Base-by-base conservation (phyloP, 2,113 vertebrate genomes). In the Leptobrachium ailaonicum region DNA sequence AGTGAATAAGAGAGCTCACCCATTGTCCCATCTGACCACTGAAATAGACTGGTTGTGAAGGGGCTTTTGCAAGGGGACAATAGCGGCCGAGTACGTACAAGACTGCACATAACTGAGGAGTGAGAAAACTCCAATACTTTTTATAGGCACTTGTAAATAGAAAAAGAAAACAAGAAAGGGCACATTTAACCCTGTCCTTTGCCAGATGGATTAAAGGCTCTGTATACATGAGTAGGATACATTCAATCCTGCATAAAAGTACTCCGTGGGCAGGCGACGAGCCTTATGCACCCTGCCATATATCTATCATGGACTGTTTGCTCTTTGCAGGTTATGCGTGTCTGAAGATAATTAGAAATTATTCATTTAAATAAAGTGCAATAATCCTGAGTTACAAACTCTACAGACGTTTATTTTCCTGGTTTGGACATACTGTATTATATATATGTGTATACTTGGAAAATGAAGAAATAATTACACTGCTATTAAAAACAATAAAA, bases 41-140 rank as follows among this genome's bases (percentile, higher is more conserved):
- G 92, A 87, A 93, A 89, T 89, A 86, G 90, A 88, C 90, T 89
- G 88, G 92, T 90, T 93, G 85, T 90, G 92, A 94, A 94, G 89
- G 93, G 93, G 90, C 89, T 92, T 94, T 93, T 88, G 92, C 93
- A 94, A 94, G 92, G 89, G 91, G 94, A 94, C 94, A 95, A 95
- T 94, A 89, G 88, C 83, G 85, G 78, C 82, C 76, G 88, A 94
- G 84, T 95, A 95, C 91, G 90, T 90, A 91, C 91, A 92, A 90
- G 92, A 92, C 92, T 92, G 90, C 90, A 90, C 94, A 92, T 93
- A 91, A 93, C 94, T 94, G 89, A 92, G 88, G 88, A 93, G 88
- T 88, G 89, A 93, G 91, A 91, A 89, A 86, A 90, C 85, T 90
- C 32, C 69, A 84, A 82, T 85, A 84, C 85, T 89, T 88, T 90